A percentile compares a stretch with the other conserved stretches of the same genome.
These are phyloP conservation scores for Biston betularia DNA, from an alignment of 2,888 invertebrate genomes.

Conservation along the genomic window DNA sequence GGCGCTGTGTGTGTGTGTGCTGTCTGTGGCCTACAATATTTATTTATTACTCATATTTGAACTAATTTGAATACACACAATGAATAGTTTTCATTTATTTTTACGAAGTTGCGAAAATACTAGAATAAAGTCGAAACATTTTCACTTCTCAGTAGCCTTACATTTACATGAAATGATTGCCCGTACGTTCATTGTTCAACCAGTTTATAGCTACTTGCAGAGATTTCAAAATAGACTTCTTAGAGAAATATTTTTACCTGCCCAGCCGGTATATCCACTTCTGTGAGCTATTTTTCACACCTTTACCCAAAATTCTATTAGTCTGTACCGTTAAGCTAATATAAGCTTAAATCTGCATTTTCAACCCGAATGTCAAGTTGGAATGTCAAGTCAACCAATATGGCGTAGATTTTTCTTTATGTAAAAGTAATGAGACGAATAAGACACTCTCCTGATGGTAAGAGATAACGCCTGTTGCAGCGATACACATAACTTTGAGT, in stretches of 20 bases:
- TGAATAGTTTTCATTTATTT: too few relatives aligned
- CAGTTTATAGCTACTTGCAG: background rate
- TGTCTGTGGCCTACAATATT: too few relatives aligned
- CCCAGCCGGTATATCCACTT: constrained; percentile 20
- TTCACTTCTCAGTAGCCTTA: background rate
- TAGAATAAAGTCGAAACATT: background rate
- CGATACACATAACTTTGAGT: too few relatives aligned
- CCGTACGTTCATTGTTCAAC: background rate
- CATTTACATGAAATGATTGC: background rate
- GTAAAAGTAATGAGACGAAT: too few relatives aligned
- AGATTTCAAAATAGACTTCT: constrained; percentile 9
- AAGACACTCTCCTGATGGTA: too few relatives aligned
- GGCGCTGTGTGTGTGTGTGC: too few relatives aligned
- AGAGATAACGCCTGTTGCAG: too few relatives aligned
- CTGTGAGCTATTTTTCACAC: constrained; percentile 32
- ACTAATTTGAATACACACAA: too few relatives aligned
- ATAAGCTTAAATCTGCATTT: constrained; percentile 24
- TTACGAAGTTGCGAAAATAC: too few relatives aligned
- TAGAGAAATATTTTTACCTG: background rate
- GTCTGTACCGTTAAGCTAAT: constrained; percentile 23
- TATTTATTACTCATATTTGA: too few relatives aligned
- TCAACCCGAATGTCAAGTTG: constrained; percentile 20
- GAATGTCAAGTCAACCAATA: background rate
- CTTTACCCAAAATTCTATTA: constrained; percentile 29
- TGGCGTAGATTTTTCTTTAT: too few relatives aligned